phyloP scores from a whole-genome alignment of 2,888 invertebrate genomes.

The Drosophila cracens region DNA sequence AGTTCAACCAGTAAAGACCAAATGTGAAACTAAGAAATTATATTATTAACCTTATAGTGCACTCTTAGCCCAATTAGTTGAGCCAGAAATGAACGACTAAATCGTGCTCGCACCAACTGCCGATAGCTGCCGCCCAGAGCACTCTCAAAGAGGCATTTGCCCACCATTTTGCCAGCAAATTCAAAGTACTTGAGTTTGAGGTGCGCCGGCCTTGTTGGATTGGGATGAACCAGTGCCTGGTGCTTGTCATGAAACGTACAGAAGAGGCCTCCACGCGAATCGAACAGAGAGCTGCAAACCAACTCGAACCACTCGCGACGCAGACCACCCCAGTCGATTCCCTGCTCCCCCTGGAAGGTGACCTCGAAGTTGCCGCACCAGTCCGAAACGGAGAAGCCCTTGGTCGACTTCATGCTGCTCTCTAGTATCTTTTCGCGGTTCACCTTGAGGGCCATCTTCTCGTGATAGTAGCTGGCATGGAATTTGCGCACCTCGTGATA shows the following conservation, averaged over 20 bases:
- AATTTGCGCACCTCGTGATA: conserved; percentile 93
- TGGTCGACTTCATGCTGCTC: conserved; percentile 93
- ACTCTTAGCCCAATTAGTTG: conserved; percentile 97
- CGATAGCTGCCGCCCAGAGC: conserved; percentile 95
- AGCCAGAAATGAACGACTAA: conserved; percentile 96
- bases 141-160: conserved; percentile 97
- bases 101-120: conserved; percentile 95
- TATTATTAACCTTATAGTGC: conserved; percentile 91
- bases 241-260: conserved; percentile 93
- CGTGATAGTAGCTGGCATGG: conserved; percentile 95
- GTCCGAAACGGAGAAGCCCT: conserved; percentile 93
- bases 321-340: conserved; percentile 97
- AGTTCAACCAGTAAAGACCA: conserved; percentile 6
- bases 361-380: conserved; percentile 98
- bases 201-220: conserved; percentile 90
- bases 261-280: conserved; percentile 93
- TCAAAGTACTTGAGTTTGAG: conserved; percentile 95
- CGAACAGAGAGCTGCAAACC: conserved; percentile 94
- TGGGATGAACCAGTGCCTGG: conserved; percentile 96
- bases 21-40: background rate
- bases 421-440: conserved; percentile 92
- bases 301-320: conserved; percentile 97
- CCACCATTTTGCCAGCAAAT: conserved; percentile 96
- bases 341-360: conserved; percentile 96
- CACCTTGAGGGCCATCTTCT: conserved; percentile 93